Base-by-base conservation (phyloP, 2,113 vertebrate species). In the mouse (Mus musculus) region DNA sequence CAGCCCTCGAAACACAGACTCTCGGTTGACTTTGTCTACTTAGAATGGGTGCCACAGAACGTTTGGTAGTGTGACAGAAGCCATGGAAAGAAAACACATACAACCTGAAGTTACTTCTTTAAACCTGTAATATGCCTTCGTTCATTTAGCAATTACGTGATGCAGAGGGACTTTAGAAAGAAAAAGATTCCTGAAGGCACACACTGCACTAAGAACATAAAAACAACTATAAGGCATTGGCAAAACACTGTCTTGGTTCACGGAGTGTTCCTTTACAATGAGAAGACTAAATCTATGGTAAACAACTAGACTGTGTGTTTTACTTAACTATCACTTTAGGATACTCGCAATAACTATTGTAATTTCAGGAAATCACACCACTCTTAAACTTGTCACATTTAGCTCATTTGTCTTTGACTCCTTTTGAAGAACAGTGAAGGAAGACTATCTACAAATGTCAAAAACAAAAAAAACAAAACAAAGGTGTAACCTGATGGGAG, bases 221-320 rank as follows among this genome's bases (percentile, higher is more conserved):
- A 95, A 93, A 81, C 63, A 89, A 80, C 3, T 91, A 2, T 89
- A 46, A 95, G 67, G 73, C 93, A 78, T 24, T 67, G 33, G 94
- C 93, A 89, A 95, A 94, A 93, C 56, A 10, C 28, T 88, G 20
- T 82, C 54, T 71, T 30, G 77, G 39, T 84, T 93, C 89, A 88
- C 90, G 39, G 5, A 82, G 36, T 84, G 39, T 73, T 73, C 84
- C 33, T 81, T 95, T 91, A 87, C 42, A 88, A 65, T 2, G 73
- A 91, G 71, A 96, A 87, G 84, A 75, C 82, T 49, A 54, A 76
- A 91, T 86, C 93, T 93, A 81, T 49, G 42, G 67, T 36, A 95
- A n/a, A 52, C 84, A 93, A 82, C 76, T 71, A 85, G 56, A 96
- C 52, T 76, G 67, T 95, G 80, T 89, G 93, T 36, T 96, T 93